Conservation (phyloP, 2,113 vertebrate species). For the Struthio camelus region DNA sequence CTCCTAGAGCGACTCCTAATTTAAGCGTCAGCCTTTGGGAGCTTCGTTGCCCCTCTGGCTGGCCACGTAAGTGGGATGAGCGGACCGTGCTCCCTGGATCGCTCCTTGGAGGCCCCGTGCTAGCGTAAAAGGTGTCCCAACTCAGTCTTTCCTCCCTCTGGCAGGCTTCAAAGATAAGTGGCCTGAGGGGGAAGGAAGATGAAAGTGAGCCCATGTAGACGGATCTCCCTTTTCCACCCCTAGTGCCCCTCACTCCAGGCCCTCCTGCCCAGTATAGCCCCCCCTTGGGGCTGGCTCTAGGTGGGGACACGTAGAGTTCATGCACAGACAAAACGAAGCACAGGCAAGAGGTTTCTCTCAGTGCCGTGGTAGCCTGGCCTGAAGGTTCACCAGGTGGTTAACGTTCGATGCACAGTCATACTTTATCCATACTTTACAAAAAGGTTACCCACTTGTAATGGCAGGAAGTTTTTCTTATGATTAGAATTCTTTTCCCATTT, state of each 20-base stretch:
- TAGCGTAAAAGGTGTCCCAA: background rate
- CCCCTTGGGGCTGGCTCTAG: background rate
- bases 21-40: too few species aligned
- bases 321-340: background rate
- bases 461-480: too few species aligned
- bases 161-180: too few species aligned
- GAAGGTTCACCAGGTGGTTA: background rate
- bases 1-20: too few species aligned
- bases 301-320: background rate
- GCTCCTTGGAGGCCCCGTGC: rapidly evolving
- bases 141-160: background rate
- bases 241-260: background rate
- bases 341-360: background rate
- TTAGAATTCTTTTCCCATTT: background rate
- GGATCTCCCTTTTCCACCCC: background rate
- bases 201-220: rapidly evolving
- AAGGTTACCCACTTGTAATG: too few species aligned
- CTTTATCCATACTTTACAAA: too few species aligned
- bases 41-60: rapidly evolving
- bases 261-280: background rate
- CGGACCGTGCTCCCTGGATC: rapidly evolving
- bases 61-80: background rate
- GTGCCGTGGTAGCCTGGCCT: background rate
- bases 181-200: rapidly evolving
- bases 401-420: background rate